Percentiles rank a stretch among this genome's conserved stretches.
These are phyloP conservation scores for Sebastolobus altivelis DNA, from an alignment of 2,797 vertebrate genomes.

Conservation along the genomic window DNA sequence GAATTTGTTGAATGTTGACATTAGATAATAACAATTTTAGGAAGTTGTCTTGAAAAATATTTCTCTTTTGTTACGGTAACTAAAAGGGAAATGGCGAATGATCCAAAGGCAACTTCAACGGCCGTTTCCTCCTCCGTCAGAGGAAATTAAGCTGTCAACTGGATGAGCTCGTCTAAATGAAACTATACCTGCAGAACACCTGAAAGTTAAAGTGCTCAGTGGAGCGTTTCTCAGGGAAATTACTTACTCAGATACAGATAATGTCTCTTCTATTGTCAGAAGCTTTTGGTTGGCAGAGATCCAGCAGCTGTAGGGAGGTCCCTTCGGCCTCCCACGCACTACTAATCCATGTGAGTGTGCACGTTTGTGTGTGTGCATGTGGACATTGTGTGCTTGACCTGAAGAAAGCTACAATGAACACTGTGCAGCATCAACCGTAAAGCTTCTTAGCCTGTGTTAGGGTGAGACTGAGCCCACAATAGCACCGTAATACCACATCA, in stretches of 20 bases:
- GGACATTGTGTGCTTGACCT: constrained; percentile 74
- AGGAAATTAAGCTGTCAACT: constrained; percentile 32
- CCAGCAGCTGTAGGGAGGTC: constrained; percentile 77
- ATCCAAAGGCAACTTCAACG: constrained; percentile 30
- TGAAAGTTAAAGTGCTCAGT: constrained; percentile 10
- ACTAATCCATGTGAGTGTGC: constrained; percentile 64
- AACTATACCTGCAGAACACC: constrained; percentile 26
- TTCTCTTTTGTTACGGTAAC: constrained; percentile 31
- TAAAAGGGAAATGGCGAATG: constrained; percentile 36
- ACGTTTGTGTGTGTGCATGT: constrained; percentile 41
- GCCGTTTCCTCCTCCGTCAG: neutral
- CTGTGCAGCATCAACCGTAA: constrained; percentile 71
- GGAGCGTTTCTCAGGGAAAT: constrained; percentile 1
- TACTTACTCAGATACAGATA: constrained; percentile 23
- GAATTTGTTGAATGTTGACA: constrained; percentile 82
- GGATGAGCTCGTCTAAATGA: constrained; percentile 11
- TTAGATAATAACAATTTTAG: constrained; percentile 22
- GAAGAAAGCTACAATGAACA: constrained; percentile 73
- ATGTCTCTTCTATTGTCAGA: constrained; percentile 57
- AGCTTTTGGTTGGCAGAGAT: constrained; percentile 69
- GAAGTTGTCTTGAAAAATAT: constrained; percentile 21
- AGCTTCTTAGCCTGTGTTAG: constrained; percentile 80
- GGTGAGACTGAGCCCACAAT: constrained; percentile 81
- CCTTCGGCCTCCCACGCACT: constrained; percentile 73
- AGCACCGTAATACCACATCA: constrained; percentile 81